Evolutionary conservation across 2,888 invertebrate species (phyloP).

Genomic region (Lepidocyrtoides sp.): DNA sequence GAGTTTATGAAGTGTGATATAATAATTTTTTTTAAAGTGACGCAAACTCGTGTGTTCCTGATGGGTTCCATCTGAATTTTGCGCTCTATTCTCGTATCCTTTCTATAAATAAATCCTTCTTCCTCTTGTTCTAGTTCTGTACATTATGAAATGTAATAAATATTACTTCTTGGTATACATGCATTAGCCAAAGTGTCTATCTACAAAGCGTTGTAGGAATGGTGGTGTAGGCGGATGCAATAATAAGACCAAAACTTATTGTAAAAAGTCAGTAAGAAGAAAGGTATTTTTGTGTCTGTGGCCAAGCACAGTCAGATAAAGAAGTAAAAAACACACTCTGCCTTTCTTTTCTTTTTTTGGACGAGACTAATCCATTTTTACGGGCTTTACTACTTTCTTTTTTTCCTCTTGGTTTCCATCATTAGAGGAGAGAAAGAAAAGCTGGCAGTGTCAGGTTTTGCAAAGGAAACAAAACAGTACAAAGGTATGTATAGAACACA

Average conservation of each 20-base stretch:
- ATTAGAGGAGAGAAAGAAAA: slow-evolving; percentile 17
- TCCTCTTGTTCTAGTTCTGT: too few species aligned
- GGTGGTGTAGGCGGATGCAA: too few species aligned
- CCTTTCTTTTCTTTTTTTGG: neutral
- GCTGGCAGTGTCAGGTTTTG: neutral
- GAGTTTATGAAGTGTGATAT: slow-evolving; percentile 68
- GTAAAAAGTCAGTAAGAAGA: neutral
- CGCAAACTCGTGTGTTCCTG: neutral
- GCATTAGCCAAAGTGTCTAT: too few species aligned
- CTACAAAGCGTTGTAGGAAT: too few species aligned
- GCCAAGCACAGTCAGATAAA: neutral
- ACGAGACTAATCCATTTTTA: slow-evolving; percentile 81
- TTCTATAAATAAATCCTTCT: too few species aligned
- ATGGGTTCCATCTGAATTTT: too few species aligned
- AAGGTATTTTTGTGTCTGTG: neutral
- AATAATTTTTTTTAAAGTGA: slow-evolving; percentile 60
- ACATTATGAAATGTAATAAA: too few species aligned
- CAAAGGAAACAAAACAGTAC: neutral
- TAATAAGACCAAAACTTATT: neutral
- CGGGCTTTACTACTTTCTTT: slow-evolving; percentile 64
- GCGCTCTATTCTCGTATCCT: too few species aligned
- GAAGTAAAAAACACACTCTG: neutral
- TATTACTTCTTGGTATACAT: too few species aligned
- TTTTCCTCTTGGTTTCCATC: slow-evolving; percentile 49
- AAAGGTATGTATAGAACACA: neutral